These are phyloP conservation scores for Leuctra nigra DNA, from an alignment of 2,888 invertebrate genomes.

Conservation along the genomic window DNA sequence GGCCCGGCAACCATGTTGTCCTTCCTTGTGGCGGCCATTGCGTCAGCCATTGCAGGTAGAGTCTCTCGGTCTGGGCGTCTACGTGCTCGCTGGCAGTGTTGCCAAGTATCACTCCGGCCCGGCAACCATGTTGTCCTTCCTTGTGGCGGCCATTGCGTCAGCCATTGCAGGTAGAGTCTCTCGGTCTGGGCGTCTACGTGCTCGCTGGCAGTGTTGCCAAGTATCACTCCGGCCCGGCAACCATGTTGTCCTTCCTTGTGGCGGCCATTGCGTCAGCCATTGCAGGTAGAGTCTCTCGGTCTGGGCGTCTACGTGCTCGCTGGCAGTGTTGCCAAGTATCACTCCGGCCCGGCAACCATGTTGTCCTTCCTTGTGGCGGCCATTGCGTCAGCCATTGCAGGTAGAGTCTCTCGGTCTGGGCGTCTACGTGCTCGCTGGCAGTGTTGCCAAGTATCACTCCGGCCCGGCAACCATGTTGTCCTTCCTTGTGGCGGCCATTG, in stretches of 20 bases:
- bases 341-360: constrained; percentile 87
- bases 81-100: constrained; percentile 86
- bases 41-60: constrained; percentile 88
- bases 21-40: constrained; percentile 86
- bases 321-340: constrained; percentile 77
- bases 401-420: constrained; percentile 94
- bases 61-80: constrained; percentile 94
- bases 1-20: constrained; percentile 90
- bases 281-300: constrained; percentile 90
- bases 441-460: constrained; percentile 77
- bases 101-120: constrained; percentile 85
- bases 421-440: constrained; percentile 88
- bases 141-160: constrained; percentile 88
- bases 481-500: constrained; percentile 86
- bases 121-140: constrained; percentile 82
- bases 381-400: constrained; percentile 86
- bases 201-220: constrained; percentile 85
- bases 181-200: constrained; percentile 94
- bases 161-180: constrained; percentile 89
- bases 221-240: constrained; percentile 83
- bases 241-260: constrained; percentile 82
- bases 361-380: constrained; percentile 89
- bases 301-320: constrained; percentile 93
- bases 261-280: constrained; percentile 90
- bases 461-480: constrained; percentile 90